Percentiles rank a stretch among this genome's conserved stretches.
phyloP scores from a whole-genome alignment of 2,888 invertebrate genomes.

The Hydroisotoma schaefferi region DNA sequence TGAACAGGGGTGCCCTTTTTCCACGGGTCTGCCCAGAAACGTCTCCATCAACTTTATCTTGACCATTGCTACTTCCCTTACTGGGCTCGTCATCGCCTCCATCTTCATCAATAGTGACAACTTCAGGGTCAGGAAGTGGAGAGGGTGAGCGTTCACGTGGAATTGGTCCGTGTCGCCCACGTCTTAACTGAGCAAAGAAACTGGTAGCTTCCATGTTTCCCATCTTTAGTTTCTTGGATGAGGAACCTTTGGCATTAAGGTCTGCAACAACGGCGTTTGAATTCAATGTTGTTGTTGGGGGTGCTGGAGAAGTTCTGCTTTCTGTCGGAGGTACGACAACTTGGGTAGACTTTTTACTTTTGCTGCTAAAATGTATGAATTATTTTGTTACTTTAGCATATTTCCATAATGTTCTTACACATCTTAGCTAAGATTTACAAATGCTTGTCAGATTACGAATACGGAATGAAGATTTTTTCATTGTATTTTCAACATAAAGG shows the following conservation, averaged over 20 bases:
- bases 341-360: too few species aligned
- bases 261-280: background rate
- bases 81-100: conserved; percentile 9
- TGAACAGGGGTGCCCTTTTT: background rate
- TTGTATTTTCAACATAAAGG: too few species aligned
- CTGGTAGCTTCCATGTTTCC: conserved; percentile 85
- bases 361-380: too few species aligned
- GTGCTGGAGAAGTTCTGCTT: conserved; percentile 28
- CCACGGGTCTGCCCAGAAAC: background rate
- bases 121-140: conserved; percentile 36
- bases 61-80: background rate
- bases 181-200: conserved; percentile 82
- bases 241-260: conserved; percentile 4
- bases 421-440: too few species aligned
- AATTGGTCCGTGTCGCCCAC: conserved; percentile 59
- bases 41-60: background rate
- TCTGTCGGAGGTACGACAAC: too few species aligned
- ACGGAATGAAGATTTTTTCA: too few species aligned
- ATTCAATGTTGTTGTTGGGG: conserved; percentile 3
- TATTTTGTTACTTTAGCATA: too few species aligned
- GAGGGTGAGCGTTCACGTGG: conserved; percentile 39
- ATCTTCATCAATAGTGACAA: conserved; percentile 32
- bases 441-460: too few species aligned
- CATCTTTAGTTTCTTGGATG: too few species aligned
- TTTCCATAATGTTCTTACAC: too few species aligned